Evolutionary conservation across 2,888 invertebrate genomes (phyloP).

Genomic region (Ernsta delagoae): DNA sequence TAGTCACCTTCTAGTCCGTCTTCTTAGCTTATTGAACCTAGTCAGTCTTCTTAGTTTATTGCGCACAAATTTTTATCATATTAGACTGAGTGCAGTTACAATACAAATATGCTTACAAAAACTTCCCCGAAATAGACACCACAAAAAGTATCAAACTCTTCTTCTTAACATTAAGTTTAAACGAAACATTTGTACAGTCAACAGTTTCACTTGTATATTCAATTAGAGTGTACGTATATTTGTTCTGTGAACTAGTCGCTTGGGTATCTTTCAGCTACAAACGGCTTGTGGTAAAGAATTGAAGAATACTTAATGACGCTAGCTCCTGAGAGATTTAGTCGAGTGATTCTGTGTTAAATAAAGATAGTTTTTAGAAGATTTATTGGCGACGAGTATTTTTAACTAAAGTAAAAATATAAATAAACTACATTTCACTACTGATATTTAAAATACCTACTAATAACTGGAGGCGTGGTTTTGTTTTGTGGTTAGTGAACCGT

Average conservation of each 20-base stretch:
- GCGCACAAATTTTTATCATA: too few relatives aligned
- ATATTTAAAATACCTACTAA: too few relatives aligned
- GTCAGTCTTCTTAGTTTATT: too few relatives aligned
- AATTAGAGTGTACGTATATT: conserved; percentile 43
- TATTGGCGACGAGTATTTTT: neutral
- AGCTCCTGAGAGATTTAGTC: neutral
- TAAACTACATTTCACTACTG: too few relatives aligned
- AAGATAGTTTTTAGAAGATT: neutral
- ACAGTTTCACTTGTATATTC: conserved; percentile 45
- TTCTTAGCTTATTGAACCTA: too few relatives aligned
- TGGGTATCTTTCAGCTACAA: conserved; percentile 42
- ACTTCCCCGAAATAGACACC: neutral
- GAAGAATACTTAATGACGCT: conserved; percentile 35
- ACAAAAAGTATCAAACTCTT: neutral
- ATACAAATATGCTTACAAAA: too few relatives aligned
- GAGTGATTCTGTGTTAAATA: neutral
- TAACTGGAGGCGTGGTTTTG: too few relatives aligned
- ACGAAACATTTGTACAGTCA: conserved; percentile 29
- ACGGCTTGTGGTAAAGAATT: conserved; percentile 37
- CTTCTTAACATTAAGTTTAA: conserved; percentile 5
- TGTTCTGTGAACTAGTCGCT: conserved; percentile 40
- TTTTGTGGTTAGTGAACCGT: too few relatives aligned
- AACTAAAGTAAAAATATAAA: neutral
- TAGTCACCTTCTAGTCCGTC: too few relatives aligned
- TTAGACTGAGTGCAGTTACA: too few relatives aligned